Base-by-base conservation (phyloP, 2,888 invertebrate species). In the Acholoe squamosa region DNA sequence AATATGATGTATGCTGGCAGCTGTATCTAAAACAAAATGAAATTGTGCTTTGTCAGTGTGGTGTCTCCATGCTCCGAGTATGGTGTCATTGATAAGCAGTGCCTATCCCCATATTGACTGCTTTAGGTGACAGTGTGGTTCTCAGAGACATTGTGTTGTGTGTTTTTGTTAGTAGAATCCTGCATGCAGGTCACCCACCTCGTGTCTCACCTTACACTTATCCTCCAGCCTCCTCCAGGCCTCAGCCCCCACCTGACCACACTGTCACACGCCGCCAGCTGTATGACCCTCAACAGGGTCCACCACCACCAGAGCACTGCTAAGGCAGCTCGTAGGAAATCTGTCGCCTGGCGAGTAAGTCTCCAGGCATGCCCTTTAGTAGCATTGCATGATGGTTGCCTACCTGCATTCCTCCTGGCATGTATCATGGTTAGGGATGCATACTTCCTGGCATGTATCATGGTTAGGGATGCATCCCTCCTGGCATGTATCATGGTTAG, bases 301-400 rank as follows among this genome's bases (percentile, higher is more conserved):
- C 28, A 86, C 31, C 3, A 0, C 33, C 1, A 1, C 10, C 1
- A 5, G 0, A 33, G 34, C 5, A 16, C 33, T 0, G 14, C 22
- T 7, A 52, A 54, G 86, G 54, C 25, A 14, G 54, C 3, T 54
- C 86, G 86, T 7, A 52, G 86, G 28, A 52, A 86, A 31, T 86
- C 86, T 54, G 54, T 86, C n/a, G 52, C 86, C 19, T 86, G 86
- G 86, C 86, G 86, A 54, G 86, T 86, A 86, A 86, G 86, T 86
- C 31, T 22, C 34, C 16, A 43, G 34, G 80, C 80, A 80, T 80
- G 80, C 34, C 22, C 25, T 33, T 80, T 12, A 33, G 33, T 34
- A 33, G 31, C 34, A 3, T n/a, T 61, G 61, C 61, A 22, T 61
- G 61, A 61, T 61, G n/a, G 16, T 22, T 61, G 43, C 5, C 43